Conservation (phyloP, 2,797 vertebrate species). For the Xiphophorus birchmanni region DNA sequence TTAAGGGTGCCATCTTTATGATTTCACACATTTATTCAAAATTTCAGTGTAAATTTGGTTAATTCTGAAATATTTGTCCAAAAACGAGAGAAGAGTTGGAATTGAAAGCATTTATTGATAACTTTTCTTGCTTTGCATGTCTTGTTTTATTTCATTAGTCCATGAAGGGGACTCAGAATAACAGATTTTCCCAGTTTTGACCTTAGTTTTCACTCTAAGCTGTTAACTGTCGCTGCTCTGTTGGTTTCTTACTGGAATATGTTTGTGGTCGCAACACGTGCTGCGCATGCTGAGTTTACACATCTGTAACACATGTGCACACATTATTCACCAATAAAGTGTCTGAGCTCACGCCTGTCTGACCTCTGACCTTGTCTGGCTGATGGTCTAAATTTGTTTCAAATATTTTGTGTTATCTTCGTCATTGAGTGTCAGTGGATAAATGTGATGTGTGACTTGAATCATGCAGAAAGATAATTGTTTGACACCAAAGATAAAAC, state of each 20-base stretch:
- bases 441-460: constrained; percentile 37
- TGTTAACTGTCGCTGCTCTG: no score
- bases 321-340: not conserved
- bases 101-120: not conserved
- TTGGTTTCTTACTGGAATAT: not conserved
- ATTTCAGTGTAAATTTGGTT: not conserved
- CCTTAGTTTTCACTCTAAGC: not conserved
- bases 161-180: not conserved
- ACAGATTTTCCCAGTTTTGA: not conserved
- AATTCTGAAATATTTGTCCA: not conserved
- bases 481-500: not conserved
- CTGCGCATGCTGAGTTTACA: not conserved
- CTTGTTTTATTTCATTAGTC: no score
- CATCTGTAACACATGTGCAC: not conserved
- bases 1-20: not conserved
- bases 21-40: not conserved
- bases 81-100: not conserved
- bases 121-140: not conserved
- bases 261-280: not conserved
- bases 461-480: constrained; percentile 29
- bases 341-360: not conserved
- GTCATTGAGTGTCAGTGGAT: not conserved
- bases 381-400: not conserved
- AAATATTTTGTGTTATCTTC: not conserved
- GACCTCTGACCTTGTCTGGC: constrained; percentile 8